Evolutionary conservation across 2,888 invertebrate genomes (phyloP).

Genomic region (Ennomos fuscantarius): DNA sequence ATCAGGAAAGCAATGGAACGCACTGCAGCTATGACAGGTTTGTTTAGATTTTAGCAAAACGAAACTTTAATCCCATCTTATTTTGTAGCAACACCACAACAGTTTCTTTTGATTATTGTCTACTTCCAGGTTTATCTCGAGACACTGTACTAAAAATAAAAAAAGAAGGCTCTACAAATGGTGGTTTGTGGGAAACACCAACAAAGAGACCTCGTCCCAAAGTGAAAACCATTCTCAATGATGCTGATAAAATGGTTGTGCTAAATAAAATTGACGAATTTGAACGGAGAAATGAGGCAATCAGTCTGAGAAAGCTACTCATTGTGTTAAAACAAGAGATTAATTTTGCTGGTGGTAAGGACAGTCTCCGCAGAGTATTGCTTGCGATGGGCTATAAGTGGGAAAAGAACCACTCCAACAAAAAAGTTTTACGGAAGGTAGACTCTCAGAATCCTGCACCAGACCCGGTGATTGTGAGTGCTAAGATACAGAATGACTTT

Average conservation of each 20-base stretch:
- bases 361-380: constrained; percentile 23
- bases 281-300: constrained; percentile 26
- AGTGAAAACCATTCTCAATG: constrained; percentile 26
- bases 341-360: constrained; percentile 27
- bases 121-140: constrained; percentile 22
- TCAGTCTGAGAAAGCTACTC: constrained; percentile 25
- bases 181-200: constrained; percentile 28
- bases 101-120: constrained; percentile 6
- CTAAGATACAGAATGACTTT: constrained; percentile 8
- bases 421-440: constrained; percentile 22
- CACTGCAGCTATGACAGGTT: constrained; percentile 30
- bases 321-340: constrained; percentile 28
- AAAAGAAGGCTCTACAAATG: constrained; percentile 27
- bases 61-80: too few relatives aligned
- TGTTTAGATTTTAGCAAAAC: neutral
- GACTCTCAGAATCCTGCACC: constrained; percentile 11
- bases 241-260: constrained; percentile 28
- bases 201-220: constrained; percentile 27
- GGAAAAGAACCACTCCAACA: constrained; percentile 27
- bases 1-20: constrained; percentile 29
- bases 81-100: too few relatives aligned
- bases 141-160: constrained; percentile 31
- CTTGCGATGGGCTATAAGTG: constrained; percentile 28
- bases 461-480: constrained; percentile 9
- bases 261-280: constrained; percentile 29